Conservation (phyloP, 1,140 invertebrate species). For the Sitophilus oryzae region DNA sequence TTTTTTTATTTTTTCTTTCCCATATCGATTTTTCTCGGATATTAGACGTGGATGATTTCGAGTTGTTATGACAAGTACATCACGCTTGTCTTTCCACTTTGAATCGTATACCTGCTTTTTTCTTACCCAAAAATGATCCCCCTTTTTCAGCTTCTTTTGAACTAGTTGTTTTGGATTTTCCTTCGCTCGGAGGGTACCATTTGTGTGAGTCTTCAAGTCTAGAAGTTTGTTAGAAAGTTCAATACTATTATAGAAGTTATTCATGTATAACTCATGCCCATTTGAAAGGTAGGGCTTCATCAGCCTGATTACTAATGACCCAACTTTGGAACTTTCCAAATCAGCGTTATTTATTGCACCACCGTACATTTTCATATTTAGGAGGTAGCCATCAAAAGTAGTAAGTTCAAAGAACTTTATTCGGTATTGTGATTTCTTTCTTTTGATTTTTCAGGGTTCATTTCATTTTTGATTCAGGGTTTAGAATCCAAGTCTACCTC, state of each 20-base stretch:
- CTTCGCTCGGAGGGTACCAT: not conserved
- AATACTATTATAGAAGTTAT: constrained; percentile 12
- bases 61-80: constrained; percentile 30
- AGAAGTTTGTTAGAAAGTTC: constrained; percentile 6
- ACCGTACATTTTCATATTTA: constrained; percentile 15
- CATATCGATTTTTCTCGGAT: constrained; percentile 20
- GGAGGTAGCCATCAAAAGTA: constrained; percentile 7
- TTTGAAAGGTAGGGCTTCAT: constrained; percentile 6
- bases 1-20: too few species aligned
- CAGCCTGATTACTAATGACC: constrained; percentile 1
- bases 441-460: too few species aligned
- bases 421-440: constrained; percentile 11
- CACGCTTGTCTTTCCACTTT: too few species aligned
- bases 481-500: too few species aligned
- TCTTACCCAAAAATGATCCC: constrained; percentile 9
- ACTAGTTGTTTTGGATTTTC: constrained; percentile 1
- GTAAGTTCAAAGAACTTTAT: constrained; percentile 9
- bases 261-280: constrained; percentile 15
- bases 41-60: constrained; percentile 16
- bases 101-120: constrained; percentile 21
- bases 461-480: too few species aligned
- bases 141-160: constrained; percentile 5
- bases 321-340: not conserved
- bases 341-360: not conserved
- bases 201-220: not conserved